A percentile compares a stretch with the other conserved stretches of the same genome.
These are phyloP conservation scores for Colius striatus DNA, from an alignment of 2,113 vertebrate genomes.

Conservation along the genomic window DNA sequence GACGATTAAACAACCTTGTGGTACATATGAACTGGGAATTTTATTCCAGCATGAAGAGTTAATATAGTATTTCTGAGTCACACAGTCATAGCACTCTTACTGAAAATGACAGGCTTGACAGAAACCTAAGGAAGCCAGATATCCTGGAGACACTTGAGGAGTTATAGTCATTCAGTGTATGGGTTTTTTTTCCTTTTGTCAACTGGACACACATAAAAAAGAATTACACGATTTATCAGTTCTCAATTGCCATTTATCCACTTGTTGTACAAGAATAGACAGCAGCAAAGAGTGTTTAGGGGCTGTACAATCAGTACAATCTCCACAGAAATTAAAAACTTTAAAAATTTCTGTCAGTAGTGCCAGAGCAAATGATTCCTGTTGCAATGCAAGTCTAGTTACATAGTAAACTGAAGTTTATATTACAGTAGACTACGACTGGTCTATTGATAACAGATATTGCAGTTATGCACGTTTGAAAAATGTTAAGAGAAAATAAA, in stretches of 20 bases:
- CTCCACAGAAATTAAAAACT: neutral
- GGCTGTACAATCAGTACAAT: neutral
- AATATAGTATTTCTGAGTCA: neutral
- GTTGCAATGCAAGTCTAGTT: neutral
- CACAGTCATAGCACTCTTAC: neutral
- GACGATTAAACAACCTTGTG: neutral
- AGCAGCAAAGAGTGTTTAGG: neutral
- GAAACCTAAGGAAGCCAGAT: neutral
- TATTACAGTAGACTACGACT: neutral
- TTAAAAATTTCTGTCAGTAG: neutral
- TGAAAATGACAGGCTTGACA: neutral
- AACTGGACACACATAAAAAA: neutral
- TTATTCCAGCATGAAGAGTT: neutral
- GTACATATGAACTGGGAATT: neutral
- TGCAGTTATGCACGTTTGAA: neutral
- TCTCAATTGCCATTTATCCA: neutral
- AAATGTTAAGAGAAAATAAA: neutral
- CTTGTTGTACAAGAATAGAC: neutral
- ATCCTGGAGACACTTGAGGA: neutral
- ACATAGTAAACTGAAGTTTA: neutral
- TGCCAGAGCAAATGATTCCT: neutral
- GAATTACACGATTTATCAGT: neutral
- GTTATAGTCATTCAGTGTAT: neutral
- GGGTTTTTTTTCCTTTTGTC: neutral
- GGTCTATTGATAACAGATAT: neutral